Evolutionary conservation across 1,140 invertebrate species (phyloP), one percentile per base, ranked within the genome.

Genomic region (Anadara kagoshimensis): DNA sequence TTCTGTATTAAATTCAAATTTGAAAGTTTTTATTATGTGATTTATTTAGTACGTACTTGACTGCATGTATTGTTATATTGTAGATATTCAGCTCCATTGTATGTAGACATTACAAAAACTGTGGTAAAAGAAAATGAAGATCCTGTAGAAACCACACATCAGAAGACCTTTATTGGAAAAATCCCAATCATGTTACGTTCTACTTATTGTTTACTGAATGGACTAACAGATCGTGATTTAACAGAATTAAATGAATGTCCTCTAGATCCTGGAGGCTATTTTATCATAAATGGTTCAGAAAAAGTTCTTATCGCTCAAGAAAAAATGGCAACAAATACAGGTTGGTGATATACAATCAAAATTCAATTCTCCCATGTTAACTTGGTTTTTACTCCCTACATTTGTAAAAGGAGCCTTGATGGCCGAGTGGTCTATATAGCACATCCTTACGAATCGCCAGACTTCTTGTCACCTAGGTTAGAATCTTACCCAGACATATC

Each of bases 131-230:
- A 97, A 80, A 94, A 94, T 24, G 94, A 97, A 91, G 96, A 98
- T 78, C 95, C 95, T 1, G 92, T 96, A 58, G 96, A 97, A 90
- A 97, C 95, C 3, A 94, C 96, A 85, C 96, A 98, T 91, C 95
- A 98, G 83, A 99, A 99, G 89, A 98, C 96, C 2, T 99, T 98
- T 90, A 98, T 99, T 85, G 98, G 98, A 66, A 99, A 99, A 92
- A 99, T 99, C 90, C 98, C 98, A 0, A 99, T 99, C 82, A 99
- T 99, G 98, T 92, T 99, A 69, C 90, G 98, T 80, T 99, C 98
- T 0, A 97, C 96, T 3, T 99, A 98, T 89, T 99, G 98, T 86
- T 90, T 99, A 61, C 90, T 99, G 0, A 97, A 93, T 85, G 96
- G 96, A 72, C 90, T 99, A 54, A 96, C 95, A 56, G 98, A 99